phyloP scores from a whole-genome alignment of 1,140 invertebrate genomes.

The Heliconius nattereri region DNA sequence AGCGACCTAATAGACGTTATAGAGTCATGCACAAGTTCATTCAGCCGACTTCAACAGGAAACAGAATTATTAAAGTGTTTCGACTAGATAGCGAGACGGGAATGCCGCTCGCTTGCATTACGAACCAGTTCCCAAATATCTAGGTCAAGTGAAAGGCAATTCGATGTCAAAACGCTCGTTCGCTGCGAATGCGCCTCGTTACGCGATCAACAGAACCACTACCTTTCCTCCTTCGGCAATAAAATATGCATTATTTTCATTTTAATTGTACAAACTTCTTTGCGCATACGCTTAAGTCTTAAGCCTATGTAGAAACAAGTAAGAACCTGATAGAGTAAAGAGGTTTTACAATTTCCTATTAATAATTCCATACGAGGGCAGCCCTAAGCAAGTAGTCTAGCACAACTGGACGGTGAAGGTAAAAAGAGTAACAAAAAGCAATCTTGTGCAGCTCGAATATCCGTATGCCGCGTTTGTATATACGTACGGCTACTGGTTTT shows the following conservation, averaged over 20 bases:
- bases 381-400: slow-evolving; percentile 60
- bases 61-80: slow-evolving; percentile 52
- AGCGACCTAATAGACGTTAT: slow-evolving; percentile 14
- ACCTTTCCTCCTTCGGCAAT: slow-evolving; percentile 28
- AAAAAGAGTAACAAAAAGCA: slow-evolving; percentile 74
- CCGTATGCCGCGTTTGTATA: slow-evolving; percentile 53
- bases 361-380: slow-evolving; percentile 34
- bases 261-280: not conserved
- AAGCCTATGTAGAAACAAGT: not conserved
- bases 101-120: slow-evolving; percentile 60
- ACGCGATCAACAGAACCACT: slow-evolving; percentile 22
- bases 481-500: slow-evolving; percentile 75
- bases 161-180: slow-evolving; percentile 61
- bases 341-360: slow-evolving; percentile 11
- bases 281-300: not conserved
- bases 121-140: slow-evolving; percentile 78
- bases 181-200: slow-evolving; percentile 53
- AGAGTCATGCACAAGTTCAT: slow-evolving; percentile 22
- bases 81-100: slow-evolving; percentile 47
- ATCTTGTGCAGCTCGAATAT: slow-evolving; percentile 56
- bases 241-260: slow-evolving; percentile 9
- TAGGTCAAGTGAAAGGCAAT: slow-evolving; percentile 78
- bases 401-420: slow-evolving; percentile 62
- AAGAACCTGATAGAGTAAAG: not conserved
- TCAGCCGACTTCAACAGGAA: slow-evolving; percentile 25